phyloP scores from a whole-genome alignment of 1,140 invertebrate genomes.

The Drosophila tani region DNA sequence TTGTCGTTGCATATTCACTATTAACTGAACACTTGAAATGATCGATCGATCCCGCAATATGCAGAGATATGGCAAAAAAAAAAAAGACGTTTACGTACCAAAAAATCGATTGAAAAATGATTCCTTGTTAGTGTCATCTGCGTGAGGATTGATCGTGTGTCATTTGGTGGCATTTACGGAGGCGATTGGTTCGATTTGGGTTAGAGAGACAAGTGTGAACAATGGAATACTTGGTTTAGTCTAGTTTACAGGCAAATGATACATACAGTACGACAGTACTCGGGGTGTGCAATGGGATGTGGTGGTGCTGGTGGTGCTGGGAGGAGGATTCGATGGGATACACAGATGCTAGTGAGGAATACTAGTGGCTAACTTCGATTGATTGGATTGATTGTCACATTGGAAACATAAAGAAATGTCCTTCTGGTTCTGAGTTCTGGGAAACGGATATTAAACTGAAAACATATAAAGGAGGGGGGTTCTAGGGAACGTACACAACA shows the following conservation, averaged over 20 bases:
- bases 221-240: slow-evolving; percentile 33
- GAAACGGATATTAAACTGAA: slow-evolving; percentile 3
- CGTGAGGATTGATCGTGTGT: slow-evolving; percentile 60
- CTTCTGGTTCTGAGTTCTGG: background rate
- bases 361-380: slow-evolving; percentile 9
- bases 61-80: slow-evolving; percentile 24
- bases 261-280: slow-evolving; percentile 13
- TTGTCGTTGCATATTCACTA: slow-evolving; percentile 43
- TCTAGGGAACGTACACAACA: slow-evolving; percentile 53
- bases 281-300: slow-evolving; percentile 7
- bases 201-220: slow-evolving; percentile 49
- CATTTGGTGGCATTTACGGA: slow-evolving; percentile 40
- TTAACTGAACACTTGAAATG: slow-evolving; percentile 76
- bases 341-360: slow-evolving; percentile 29
- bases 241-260: slow-evolving; percentile 26
- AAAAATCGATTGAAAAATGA: slow-evolving; percentile 82
- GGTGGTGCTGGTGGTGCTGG: slow-evolving; percentile 6
- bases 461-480: slow-evolving; percentile 13
- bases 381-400: slow-evolving; percentile 3
- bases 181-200: slow-evolving; percentile 35
- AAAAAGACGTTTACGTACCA: slow-evolving; percentile 68
- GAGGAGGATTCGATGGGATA: slow-evolving; percentile 4
- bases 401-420: slow-evolving; percentile 13
- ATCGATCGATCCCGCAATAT: slow-evolving; percentile 33
- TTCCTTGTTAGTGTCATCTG: slow-evolving; percentile 79